Percentiles rank a stretch among this genome's conserved stretches.
These are phyloP conservation scores for Papilio demoleus DNA, from an alignment of 2,888 invertebrate species.

Conservation along the genomic window DNA sequence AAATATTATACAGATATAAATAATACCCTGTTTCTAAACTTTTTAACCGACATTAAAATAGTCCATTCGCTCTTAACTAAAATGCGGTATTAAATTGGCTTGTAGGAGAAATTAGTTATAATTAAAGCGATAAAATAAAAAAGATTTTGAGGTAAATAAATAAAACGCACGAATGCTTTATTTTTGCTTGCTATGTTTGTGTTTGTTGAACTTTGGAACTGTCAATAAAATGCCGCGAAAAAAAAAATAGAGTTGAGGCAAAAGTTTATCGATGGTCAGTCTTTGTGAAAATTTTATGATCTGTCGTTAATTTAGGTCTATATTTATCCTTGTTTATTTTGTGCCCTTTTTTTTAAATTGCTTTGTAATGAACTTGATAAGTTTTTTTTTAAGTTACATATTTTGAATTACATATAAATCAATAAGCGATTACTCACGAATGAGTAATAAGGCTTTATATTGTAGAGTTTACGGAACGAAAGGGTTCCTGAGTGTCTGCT, in stretches of 20 bases:
- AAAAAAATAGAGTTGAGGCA: background rate
- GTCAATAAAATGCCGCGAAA: too few species aligned
- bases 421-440: conserved; percentile 45
- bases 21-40: background rate
- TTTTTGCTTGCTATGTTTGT: too few species aligned
- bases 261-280: conserved; percentile 3
- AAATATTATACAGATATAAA: background rate
- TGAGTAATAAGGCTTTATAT: conserved; percentile 43
- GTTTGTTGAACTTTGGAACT: too few species aligned
- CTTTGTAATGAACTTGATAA: background rate
- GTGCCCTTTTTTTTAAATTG: background rate
- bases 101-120: too few species aligned
- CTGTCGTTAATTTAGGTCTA: too few species aligned
- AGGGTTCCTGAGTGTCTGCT: conserved; percentile 37
- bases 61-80: too few species aligned
- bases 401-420: conserved; percentile 37
- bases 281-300: too few species aligned
- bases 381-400: background rate
- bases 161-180: too few species aligned
- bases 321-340: too few species aligned
- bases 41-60: background rate
- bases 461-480: conserved; percentile 29
- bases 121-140: too few species aligned
- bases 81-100: background rate
- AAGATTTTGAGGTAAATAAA: too few species aligned